Percentiles rank a stretch among this genome's conserved stretches.
Conservation (phyloP, 1,140 invertebrate genomes). For the Lordiphosa stackelbergi region DNA sequence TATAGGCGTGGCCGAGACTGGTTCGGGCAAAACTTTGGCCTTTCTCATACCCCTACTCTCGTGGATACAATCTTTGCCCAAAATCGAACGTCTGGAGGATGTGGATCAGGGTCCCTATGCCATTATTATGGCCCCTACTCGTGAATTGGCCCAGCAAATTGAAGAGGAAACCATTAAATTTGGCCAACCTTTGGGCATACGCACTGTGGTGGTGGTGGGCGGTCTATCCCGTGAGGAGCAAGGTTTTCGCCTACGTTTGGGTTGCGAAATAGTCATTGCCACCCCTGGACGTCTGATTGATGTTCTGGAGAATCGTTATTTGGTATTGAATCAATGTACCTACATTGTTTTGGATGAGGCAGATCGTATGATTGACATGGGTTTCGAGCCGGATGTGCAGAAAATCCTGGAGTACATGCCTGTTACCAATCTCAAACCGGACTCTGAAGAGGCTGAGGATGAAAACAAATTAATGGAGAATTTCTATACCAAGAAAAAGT, state of each 20-base stretch:
- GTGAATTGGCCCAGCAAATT: constrained; percentile 99
- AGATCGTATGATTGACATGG: constrained; percentile 99
- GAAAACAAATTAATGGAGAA: constrained; percentile 93
- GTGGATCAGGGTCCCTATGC: constrained; percentile 99
- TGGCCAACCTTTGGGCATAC: constrained; percentile 94
- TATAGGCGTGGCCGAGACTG: constrained; percentile 99
- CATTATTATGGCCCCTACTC: constrained; percentile 98
- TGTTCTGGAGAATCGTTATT: constrained; percentile 98
- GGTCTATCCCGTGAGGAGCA: constrained; percentile 98
- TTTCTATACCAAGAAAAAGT: constrained; percentile 98
- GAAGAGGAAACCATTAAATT: constrained; percentile 99
- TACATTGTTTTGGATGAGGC: constrained; percentile 96
- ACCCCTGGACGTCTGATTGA: constrained; percentile 99
- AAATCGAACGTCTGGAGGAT: constrained; percentile 94
- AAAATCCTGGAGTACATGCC: constrained; percentile 99
- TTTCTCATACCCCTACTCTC: constrained; percentile 98
- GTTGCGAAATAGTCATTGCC: constrained; percentile 99
- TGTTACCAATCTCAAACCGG: constrained; percentile 98
- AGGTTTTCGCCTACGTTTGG: constrained; percentile 96
- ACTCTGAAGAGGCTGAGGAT: constrained; percentile 98
- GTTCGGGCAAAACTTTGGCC: constrained; percentile 98
- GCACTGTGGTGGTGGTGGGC: constrained; percentile 98
- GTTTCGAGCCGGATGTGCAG: constrained; percentile 98
- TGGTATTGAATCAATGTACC: constrained; percentile 97
- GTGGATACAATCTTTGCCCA: constrained; percentile 99